These are phyloP conservation scores for Ophion slaviceki DNA, from an alignment of 2,888 invertebrate genomes.

Conservation along the genomic window DNA sequence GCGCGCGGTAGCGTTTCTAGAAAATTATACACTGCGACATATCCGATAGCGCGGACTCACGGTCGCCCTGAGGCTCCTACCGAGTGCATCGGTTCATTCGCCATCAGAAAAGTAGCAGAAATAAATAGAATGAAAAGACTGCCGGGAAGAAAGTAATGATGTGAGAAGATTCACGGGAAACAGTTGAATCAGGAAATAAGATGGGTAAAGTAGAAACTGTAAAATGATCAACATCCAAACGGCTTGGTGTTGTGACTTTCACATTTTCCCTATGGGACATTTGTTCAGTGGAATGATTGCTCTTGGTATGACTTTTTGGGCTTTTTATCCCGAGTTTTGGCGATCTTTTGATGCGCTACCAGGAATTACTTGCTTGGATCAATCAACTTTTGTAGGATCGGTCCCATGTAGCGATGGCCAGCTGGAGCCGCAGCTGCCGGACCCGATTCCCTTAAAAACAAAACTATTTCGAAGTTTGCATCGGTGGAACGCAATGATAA, in stretches of 20 bases:
- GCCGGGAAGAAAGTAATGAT: neutral
- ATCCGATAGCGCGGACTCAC: slow-evolving; percentile 63
- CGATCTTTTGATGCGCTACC: neutral
- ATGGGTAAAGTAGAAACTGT: neutral
- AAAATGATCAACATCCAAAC: neutral
- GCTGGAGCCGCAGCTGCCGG: no score
- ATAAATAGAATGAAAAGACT: neutral
- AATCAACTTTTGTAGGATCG: no score
- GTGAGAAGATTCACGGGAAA: neutral
- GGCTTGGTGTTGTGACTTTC: neutral
- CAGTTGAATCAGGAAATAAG: neutral
- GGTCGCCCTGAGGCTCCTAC: slow-evolving; percentile 54
- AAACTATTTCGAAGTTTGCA: no score
- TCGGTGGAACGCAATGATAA: no score
- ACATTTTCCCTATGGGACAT: neutral
- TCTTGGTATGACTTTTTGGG: neutral
- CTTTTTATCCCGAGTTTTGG: neutral
- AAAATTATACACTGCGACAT: slow-evolving; percentile 68
- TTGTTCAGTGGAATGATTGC: neutral
- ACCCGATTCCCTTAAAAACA: no score
- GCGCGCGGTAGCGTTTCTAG: slow-evolving; percentile 66
- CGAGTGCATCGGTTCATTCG: slow-evolving; percentile 26
- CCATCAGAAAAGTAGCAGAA: slow-evolving; percentile 29
- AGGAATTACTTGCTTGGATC: no score
- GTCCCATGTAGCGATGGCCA: no score